Evolutionary conservation across 2,888 invertebrate species (phyloP).

Genomic region (Hirudinaria manillensis): DNA sequence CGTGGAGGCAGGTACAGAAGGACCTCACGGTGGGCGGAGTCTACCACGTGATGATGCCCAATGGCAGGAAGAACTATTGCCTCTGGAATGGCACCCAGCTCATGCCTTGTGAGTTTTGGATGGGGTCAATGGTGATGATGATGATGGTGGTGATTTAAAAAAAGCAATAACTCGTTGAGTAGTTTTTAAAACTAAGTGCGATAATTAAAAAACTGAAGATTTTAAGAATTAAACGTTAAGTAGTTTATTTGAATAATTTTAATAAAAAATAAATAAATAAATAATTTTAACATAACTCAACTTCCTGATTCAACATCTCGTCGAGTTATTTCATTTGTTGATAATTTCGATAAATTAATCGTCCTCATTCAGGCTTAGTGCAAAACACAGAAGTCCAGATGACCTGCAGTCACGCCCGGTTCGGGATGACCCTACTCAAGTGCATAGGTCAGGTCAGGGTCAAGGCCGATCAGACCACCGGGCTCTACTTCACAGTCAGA

Average conservation of each 20-base stretch:
- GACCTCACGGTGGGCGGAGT: conserved; percentile 38
- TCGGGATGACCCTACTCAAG: conserved; percentile 32
- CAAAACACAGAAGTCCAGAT: conserved; percentile 40
- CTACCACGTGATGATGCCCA: conserved; percentile 37
- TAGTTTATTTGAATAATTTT: not conserved
- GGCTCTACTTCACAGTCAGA: conserved; percentile 36
- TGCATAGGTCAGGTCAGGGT: conserved; percentile 32
- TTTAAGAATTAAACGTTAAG: not conserved
- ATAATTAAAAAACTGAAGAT: not conserved
- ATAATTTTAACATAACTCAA: too few relatives aligned
- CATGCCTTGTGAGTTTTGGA: conserved; percentile 38
- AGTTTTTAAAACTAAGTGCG: not conserved
- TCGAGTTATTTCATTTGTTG: not conserved
- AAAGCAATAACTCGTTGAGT: not conserved
- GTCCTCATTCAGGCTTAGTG: conserved; percentile 34
- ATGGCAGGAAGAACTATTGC: conserved; percentile 35
- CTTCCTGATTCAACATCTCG: too few relatives aligned
- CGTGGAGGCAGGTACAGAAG: conserved; percentile 38
- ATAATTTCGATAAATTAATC: not conserved
- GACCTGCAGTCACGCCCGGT: conserved; percentile 31
- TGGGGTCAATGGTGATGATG: conserved; percentile 11
- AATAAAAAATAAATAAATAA: not conserved
- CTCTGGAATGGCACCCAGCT: conserved; percentile 40
- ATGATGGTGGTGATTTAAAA: not conserved
- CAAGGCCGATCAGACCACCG: conserved; percentile 32